phyloP scores from a whole-genome alignment of 2,113 vertebrate species.

The Protobothrops flavoviridis region DNA sequence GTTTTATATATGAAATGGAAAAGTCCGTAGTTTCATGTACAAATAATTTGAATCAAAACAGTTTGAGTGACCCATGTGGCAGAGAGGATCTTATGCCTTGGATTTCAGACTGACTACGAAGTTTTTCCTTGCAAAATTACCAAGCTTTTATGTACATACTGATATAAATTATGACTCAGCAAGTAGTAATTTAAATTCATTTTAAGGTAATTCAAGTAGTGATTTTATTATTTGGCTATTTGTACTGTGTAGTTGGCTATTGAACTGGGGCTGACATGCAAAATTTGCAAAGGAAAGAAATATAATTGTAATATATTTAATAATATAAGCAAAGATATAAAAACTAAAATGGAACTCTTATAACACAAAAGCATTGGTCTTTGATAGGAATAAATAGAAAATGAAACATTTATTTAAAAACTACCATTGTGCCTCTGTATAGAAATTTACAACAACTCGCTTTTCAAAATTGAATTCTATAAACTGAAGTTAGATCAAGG shows the following conservation, averaged over 20 bases:
- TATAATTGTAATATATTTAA: background rate
- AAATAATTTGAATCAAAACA: background rate
- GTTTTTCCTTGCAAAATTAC: background rate
- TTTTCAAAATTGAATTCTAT: background rate
- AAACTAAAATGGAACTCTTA: background rate
- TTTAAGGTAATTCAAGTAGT: background rate
- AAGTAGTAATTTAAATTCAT: background rate
- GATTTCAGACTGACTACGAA: background rate
- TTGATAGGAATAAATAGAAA: background rate
- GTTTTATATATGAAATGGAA: background rate
- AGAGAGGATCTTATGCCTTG: background rate
- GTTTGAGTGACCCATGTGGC: background rate
- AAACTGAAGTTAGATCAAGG: background rate
- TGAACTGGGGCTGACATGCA: background rate
- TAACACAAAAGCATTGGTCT: background rate
- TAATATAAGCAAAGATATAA: background rate
- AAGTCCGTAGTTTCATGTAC: background rate
- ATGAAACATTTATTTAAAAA: background rate
- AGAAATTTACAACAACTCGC: background rate
- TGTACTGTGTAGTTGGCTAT: background rate
- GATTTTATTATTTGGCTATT: background rate
- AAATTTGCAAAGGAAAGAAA: background rate
- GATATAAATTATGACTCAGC: background rate
- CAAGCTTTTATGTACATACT: background rate
- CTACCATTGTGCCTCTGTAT: background rate